Evolutionary conservation across 1,140 invertebrate species (phyloP), one percentile per base, ranked within the genome.

Genomic region (Atopsyche davidsoni): DNA sequence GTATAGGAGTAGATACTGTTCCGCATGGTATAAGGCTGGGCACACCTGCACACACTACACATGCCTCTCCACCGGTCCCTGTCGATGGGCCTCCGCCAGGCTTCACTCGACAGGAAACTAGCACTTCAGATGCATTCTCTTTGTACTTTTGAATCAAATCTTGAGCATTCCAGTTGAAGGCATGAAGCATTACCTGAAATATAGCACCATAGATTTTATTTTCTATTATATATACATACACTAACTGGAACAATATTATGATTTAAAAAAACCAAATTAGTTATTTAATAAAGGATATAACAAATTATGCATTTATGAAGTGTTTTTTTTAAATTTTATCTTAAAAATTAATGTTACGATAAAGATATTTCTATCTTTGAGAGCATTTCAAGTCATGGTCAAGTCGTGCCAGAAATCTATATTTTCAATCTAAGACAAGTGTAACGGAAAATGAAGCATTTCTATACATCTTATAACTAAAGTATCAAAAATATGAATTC

Each of bases 111-210:
- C 88, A 89, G 59, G 78, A 79, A 18, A 89, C 77, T 53, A 94
- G 71, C 13, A 94, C 75, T 59, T 81, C 79, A 58, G 81, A 79
- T n/a, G 85, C 73, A 73, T 91, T 83, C 61, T 80, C 77, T 55
- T 82, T 78, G 69, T 89, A 92, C 61, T 86, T 86, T 48, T 76
- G 73, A 40, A 89, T 79, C 50, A 96, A 85, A 53, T 88, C 83
- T 64, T 81, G 76, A 52, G 85, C 79, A 64, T 85, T 81, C 94
- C 94, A 98, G 59, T 85, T 76, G 67, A 93, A 86, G 39, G 83
- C 81, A 64, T 94, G 87, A 31, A 96, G 75, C 61, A 96, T 78
- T 51, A 96, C 79, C 77, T 79, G 47, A 46, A 61, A 63, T 54
- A 43, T 63, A 47, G n/a, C n/a, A n/a, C n/a, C n/a, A n/a, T n/a